Conservation (phyloP, 23 tunicate species). For the Trididemnum miniatum region DNA sequence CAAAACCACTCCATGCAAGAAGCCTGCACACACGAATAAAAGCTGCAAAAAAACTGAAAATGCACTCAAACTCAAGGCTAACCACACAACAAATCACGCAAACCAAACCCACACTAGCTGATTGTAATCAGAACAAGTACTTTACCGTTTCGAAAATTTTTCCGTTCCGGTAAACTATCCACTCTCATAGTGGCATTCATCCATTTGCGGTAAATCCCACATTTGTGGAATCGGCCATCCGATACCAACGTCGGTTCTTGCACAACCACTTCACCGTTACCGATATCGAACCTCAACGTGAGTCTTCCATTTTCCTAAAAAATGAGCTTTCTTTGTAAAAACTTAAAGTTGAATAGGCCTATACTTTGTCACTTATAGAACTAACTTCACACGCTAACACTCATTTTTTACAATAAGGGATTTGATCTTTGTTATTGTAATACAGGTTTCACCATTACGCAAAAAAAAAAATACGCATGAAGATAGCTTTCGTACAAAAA, state of each 20-base stretch:
- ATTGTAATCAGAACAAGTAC: too few relatives aligned
- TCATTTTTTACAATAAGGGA: too few relatives aligned
- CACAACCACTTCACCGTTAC: slow-evolving; percentile 43
- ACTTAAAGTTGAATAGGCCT: too few relatives aligned
- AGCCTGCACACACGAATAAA: neutral
- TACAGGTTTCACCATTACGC: too few relatives aligned
- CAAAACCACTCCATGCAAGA: neutral
- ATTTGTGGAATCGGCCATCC: slow-evolving; percentile 78
- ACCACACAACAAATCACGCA: neutral
- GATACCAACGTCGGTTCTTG: slow-evolving; percentile 49
- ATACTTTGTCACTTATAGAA: too few relatives aligned
- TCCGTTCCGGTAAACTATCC: slow-evolving; percentile 59
- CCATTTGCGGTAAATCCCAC: slow-evolving; percentile 47
- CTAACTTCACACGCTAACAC: too few relatives aligned
- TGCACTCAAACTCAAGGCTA: neutral
- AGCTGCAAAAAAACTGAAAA: neutral
- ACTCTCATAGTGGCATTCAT: slow-evolving; percentile 92
- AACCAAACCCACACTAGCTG: neutral
- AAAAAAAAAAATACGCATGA: too few relatives aligned
- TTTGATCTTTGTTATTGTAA: too few relatives aligned
- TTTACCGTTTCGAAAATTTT: neutral
- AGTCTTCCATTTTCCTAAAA: slow-evolving; percentile 74
- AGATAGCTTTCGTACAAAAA: too few relatives aligned
- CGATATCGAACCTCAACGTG: slow-evolving; percentile 77
- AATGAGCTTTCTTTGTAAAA: too few relatives aligned